These are phyloP conservation scores for Xiphias gladius DNA, from an alignment of 2,113 vertebrate genomes.

Conservation along the genomic window DNA sequence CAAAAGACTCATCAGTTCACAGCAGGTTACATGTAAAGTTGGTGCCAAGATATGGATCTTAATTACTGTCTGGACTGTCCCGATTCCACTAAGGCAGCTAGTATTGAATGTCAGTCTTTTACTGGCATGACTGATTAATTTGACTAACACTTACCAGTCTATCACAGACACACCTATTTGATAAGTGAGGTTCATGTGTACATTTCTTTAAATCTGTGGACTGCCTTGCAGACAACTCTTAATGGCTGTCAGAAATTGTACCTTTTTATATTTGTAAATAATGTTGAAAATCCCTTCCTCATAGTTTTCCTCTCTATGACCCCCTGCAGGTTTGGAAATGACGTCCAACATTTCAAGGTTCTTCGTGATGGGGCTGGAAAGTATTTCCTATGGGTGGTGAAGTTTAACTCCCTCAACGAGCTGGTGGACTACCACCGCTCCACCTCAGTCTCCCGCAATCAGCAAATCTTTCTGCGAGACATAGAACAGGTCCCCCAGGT, in stretches of 20 bases:
- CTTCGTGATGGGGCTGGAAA: conserved; percentile 98
- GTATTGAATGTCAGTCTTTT: conserved; percentile 15
- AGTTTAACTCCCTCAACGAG: conserved; percentile 99
- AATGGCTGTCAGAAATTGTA: background rate
- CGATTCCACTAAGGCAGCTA: background rate
- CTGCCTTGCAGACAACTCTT: background rate
- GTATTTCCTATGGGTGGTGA: conserved; percentile 99
- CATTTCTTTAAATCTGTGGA: conserved; percentile 17
- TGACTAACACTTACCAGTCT: conserved; percentile 41
- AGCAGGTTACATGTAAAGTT: conserved; percentile 42
- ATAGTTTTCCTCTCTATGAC: background rate
- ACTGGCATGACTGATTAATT: conserved; percentile 31
- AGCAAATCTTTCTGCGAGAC: conserved; percentile 98
- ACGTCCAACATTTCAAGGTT: conserved; percentile 99
- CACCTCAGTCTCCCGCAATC: conserved; percentile 98
- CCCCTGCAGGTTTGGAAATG: conserved; percentile 92
- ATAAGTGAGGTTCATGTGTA: conserved; percentile 13
- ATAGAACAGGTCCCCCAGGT: conserved; percentile 99
- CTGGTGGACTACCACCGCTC: conserved; percentile 98
- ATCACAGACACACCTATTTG: conserved; percentile 6
- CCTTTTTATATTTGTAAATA: no score
- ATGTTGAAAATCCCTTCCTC: background rate
- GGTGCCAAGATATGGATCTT: conserved; percentile 40
- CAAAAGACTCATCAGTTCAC: conserved; percentile 7
- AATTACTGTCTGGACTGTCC: conserved; percentile 31